Evolutionary conservation across 1,140 invertebrate genomes (phyloP).

Genomic region (Ceratina calcarata): DNA sequence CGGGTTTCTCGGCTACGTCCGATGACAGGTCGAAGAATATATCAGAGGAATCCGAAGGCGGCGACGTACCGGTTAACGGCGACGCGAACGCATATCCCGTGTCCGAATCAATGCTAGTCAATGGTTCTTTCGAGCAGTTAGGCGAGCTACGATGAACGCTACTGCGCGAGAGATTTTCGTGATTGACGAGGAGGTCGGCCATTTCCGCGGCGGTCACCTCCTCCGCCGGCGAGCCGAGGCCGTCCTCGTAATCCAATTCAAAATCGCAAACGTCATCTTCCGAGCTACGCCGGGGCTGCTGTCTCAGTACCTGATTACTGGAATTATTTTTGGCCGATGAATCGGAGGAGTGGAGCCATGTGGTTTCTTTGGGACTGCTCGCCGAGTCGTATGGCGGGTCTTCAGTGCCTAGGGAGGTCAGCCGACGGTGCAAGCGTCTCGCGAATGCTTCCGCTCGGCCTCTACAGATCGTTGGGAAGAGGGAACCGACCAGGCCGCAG

Average conservation of each 20-base stretch:
- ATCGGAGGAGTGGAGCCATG: constrained; percentile 66
- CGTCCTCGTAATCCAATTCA: constrained; percentile 81
- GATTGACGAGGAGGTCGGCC: constrained; percentile 59
- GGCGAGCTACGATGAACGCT: constrained; percentile 61
- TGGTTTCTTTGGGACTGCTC: constrained; percentile 61
- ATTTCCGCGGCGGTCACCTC: constrained; percentile 79
- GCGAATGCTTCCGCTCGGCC: constrained; percentile 90
- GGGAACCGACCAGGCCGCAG: constrained; percentile 80
- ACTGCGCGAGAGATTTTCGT: constrained; percentile 50
- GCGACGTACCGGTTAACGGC: constrained; percentile 65
- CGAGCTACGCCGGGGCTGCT: constrained; percentile 77
- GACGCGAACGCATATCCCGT: constrained; percentile 79
- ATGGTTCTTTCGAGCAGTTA: constrained; percentile 67
- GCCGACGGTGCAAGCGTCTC: constrained; percentile 86
- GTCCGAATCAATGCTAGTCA: constrained; percentile 77
- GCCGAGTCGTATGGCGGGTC: constrained; percentile 44
- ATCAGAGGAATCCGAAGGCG: constrained; percentile 79
- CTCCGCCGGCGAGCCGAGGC: constrained; percentile 85
- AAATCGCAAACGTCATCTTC: constrained; percentile 82
- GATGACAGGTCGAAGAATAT: constrained; percentile 81
- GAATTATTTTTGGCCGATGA: constrained; percentile 65
- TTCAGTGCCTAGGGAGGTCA: constrained; percentile 84
- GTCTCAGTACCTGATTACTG: constrained; percentile 57
- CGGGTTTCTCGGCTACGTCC: constrained; percentile 63
- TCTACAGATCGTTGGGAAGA: constrained; percentile 86